Conservation (phyloP, 2,888 invertebrate genomes). For the Apantesis nais region DNA sequence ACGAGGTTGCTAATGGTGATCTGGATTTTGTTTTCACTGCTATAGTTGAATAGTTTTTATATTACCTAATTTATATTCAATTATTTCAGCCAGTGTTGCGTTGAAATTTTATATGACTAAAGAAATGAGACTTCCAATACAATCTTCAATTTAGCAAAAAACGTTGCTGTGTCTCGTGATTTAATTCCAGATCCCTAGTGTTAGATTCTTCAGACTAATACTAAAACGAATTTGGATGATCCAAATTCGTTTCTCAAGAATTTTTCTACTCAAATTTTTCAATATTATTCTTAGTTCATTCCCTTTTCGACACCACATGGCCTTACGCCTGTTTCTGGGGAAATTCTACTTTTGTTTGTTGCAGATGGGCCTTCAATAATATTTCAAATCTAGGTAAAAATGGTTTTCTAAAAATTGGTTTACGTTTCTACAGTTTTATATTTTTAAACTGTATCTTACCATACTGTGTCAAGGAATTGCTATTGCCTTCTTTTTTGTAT, state of each 20-base stretch:
- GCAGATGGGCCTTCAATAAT: neutral
- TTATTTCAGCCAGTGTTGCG: too few species aligned
- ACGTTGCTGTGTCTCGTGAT: neutral
- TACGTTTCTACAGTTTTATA: too few species aligned
- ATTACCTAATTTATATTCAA: too few species aligned
- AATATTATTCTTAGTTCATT: neutral
- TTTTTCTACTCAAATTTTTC: neutral
- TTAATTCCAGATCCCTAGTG: neutral
- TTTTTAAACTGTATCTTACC: too few species aligned
- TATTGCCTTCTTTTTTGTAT: too few species aligned
- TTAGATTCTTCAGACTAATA: neutral
- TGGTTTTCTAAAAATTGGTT: too few species aligned
- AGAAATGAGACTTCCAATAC: neutral
- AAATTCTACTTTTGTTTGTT: neutral
- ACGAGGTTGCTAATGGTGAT: slow-evolving; percentile 8
- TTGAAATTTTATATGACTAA: neutral
- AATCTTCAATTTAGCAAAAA: neutral
- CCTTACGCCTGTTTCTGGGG: neutral
- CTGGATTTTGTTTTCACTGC: neutral
- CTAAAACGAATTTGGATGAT: neutral
- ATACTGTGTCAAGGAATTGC: too few species aligned
- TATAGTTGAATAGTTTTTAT: neutral
- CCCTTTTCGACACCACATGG: neutral
- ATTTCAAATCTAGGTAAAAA: neutral
- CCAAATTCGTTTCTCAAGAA: too few species aligned